Conservation (phyloP, 1,140 invertebrate species). For the Aphaenogaster ashmeadi region DNA sequence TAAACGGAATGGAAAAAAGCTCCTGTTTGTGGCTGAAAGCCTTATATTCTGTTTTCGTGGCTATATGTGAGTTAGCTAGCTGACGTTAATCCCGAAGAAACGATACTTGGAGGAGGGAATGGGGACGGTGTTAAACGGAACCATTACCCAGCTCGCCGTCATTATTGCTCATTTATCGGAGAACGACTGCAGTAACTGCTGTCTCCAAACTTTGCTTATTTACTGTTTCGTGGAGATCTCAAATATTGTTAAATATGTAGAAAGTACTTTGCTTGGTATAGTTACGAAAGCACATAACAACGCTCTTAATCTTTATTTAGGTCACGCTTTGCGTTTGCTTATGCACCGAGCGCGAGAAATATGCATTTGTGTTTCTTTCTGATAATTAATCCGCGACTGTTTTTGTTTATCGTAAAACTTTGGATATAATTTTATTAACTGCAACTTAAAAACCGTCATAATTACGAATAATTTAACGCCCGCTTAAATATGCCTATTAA, state of each 20-base stretch:
- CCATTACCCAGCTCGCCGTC: constrained; percentile 65
- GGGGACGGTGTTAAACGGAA: constrained; percentile 67
- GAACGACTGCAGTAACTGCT: constrained; percentile 63
- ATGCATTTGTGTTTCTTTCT: not conserved
- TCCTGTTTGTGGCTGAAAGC: constrained; percentile 11
- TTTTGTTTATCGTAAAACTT: constrained; percentile 27
- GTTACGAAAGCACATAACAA: constrained; percentile 17
- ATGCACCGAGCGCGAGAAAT: not conserved
- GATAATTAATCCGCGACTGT: constrained; percentile 22
- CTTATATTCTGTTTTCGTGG: constrained; percentile 34
- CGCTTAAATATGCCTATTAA: not conserved
- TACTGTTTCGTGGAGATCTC: constrained; percentile 14
- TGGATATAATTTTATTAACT: constrained; percentile 24
- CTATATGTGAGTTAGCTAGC: constrained; percentile 37
- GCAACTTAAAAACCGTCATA: not conserved
- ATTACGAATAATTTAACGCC: not conserved
- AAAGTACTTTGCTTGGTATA: constrained; percentile 41
- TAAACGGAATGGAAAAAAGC: constrained; percentile 28
- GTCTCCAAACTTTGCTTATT: constrained; percentile 49
- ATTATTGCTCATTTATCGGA: constrained; percentile 75
- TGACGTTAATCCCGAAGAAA: constrained; percentile 60
- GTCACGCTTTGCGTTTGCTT: constrained; percentile 24
- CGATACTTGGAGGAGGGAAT: constrained; percentile 56
- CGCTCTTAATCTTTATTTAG: constrained; percentile 43
- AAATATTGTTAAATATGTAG: constrained; percentile 54